phyloP scores from a whole-genome alignment of 1,140 invertebrate genomes.

The Drosophila triauraria region DNA sequence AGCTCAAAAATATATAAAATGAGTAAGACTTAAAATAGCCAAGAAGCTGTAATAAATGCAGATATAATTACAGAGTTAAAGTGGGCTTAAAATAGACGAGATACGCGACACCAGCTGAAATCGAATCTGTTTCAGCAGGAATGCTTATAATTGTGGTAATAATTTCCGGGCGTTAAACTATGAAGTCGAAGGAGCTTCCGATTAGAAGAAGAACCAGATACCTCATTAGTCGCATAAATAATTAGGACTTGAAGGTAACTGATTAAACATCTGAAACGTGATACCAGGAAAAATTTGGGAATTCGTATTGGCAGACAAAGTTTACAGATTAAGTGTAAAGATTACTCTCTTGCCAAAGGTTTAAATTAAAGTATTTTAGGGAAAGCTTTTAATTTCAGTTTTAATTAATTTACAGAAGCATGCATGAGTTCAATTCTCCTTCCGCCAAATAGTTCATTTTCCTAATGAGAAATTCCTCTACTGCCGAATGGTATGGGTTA shows the following conservation, averaged over 20 bases:
- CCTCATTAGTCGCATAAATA: conserved; percentile 3
- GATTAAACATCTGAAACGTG: not conserved
- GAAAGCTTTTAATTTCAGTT: too few species aligned
- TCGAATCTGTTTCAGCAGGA: not conserved
- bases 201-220: not conserved
- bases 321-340: too few species aligned
- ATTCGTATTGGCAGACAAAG: not conserved
- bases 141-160: not conserved
- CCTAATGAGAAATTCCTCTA: not conserved
- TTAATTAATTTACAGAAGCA: too few species aligned
- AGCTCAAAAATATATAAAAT: not conserved
- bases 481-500: not conserved
- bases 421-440: too few species aligned
- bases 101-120: not conserved
- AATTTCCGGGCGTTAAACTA: not conserved
- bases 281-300: not conserved
- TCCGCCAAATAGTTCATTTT: not conserved
- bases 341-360: too few species aligned
- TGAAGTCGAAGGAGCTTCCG: not conserved
- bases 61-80: not conserved
- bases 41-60: not conserved
- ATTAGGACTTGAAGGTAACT: not conserved
- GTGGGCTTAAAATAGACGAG: not conserved
- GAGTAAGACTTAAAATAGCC: not conserved
- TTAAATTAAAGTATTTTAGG: too few species aligned